These are phyloP conservation scores for Elysia crispata DNA, from an alignment of 2,888 invertebrate genomes.

Conservation along the genomic window DNA sequence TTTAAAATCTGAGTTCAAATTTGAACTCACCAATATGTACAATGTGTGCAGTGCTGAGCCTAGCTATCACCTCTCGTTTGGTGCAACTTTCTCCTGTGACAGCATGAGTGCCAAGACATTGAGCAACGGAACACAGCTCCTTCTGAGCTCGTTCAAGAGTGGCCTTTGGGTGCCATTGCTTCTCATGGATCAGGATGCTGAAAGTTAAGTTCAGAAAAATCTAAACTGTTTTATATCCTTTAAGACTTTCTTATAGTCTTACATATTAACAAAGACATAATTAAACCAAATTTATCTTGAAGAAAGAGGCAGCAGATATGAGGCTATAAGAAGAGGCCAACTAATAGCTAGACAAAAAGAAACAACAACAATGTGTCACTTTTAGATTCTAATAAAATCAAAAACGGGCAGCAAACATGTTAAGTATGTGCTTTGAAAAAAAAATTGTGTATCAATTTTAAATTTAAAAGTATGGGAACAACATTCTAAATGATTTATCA, in stretches of 20 bases:
- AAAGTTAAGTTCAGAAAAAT: neutral
- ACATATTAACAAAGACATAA: neutral
- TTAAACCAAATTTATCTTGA: neutral
- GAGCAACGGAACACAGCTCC: conserved; percentile 67
- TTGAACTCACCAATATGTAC: conserved; percentile 70
- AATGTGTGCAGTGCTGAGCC: conserved; percentile 66
- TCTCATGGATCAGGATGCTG: conserved; percentile 66
- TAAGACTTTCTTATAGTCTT: neutral
- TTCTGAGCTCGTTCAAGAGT: conserved; percentile 60
- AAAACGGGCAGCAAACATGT: too few relatives aligned
- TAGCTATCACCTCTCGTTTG: conserved; percentile 66
- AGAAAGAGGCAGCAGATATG: neutral
- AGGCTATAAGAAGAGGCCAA: too few relatives aligned
- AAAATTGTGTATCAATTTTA: too few relatives aligned
- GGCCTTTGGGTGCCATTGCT: conserved; percentile 63
- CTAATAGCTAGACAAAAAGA: neutral
- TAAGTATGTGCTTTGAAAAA: too few relatives aligned
- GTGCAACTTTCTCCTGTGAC: conserved; percentile 67
- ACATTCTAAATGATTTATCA: too few relatives aligned
- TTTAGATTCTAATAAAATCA: too few relatives aligned
- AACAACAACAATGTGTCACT: too few relatives aligned
- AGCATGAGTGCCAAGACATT: conserved; percentile 63
- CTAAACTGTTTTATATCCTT: neutral
- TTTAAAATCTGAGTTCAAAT: neutral
- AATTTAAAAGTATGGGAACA: too few relatives aligned